phyloP scores from a whole-genome alignment of 2,797 vertebrate species.

The Melanotaenia pygmaea region DNA sequence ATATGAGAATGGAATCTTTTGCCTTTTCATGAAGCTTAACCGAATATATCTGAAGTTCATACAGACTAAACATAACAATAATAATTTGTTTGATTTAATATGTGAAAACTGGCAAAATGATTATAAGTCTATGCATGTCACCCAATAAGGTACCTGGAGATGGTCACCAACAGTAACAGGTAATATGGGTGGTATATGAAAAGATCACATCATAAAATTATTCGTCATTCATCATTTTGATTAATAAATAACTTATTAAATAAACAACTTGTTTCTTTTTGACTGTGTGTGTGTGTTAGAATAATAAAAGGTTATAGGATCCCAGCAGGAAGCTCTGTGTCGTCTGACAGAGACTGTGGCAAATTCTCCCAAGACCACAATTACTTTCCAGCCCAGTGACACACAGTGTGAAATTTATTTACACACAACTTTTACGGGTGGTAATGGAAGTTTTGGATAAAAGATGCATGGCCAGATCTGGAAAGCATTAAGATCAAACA shows the following conservation, averaged over 20 bases:
- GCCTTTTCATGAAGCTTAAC: not conserved
- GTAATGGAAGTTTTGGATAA: constrained; percentile 39
- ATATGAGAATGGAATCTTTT: not conserved
- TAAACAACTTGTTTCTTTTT: constrained; percentile 6
- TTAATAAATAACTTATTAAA: not conserved
- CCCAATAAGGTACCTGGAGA: not conserved
- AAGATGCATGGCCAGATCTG: constrained; percentile 22
- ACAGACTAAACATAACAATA: not conserved
- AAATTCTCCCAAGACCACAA: constrained; percentile 62
- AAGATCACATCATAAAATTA: not conserved
- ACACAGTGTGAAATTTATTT: constrained; percentile 71
- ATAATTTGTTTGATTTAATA: not conserved
- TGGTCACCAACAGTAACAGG: not conserved
- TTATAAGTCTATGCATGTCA: no score
- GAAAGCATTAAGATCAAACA: constrained; percentile 30
- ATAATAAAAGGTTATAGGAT: constrained; percentile 56
- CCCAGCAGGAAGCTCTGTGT: constrained; percentile 47
- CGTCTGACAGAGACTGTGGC: constrained; percentile 37
- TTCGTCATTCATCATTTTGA: not conserved
- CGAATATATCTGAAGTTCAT: constrained; percentile 1
- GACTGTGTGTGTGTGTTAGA: constrained; percentile 37
- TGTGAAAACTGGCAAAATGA: not conserved
- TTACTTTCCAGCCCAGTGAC: constrained; percentile 58
- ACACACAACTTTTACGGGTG: constrained; percentile 55
- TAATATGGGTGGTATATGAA: not conserved